Evolutionary conservation across 35 echinoderm and acorn worm genomes (phyloP), one percentile per base, ranked within the genome.

Genomic region (Lytechinus variegatus): DNA sequence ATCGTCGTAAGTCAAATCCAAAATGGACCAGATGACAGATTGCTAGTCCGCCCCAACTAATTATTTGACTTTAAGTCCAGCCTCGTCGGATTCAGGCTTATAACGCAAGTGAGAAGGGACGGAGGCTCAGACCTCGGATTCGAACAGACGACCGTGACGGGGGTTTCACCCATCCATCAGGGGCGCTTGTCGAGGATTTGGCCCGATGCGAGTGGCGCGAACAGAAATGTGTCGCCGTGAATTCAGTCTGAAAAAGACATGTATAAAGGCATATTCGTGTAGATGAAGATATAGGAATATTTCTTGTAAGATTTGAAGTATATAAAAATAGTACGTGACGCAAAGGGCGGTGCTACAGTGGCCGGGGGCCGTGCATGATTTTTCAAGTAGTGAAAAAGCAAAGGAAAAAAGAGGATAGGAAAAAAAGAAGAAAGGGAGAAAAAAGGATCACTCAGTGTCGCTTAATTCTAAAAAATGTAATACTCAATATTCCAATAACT

Each of bases 61-160:
- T 90, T 90, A 90, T 90, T 90, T 90, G 88, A 90, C 88, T 90
- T 90, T 90, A 90, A 90, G 88, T 90, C 88, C 88, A 90, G 88
- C 88, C 88, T 54, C 52, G 88, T 21, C 27, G 88, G 88, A 90
- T 90, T 90, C 52, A 54, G 88, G 88, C 88, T 90, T 90, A 90
- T 28, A 28, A 90, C 88, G 88, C 88, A 90, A 90, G 88, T 54
- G 88, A 90, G 29, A 90, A 90, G 29, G 88, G 88, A 90, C 88
- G 88, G 24, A 90, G 9, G 88, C 28, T 44, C 28, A 54, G 88
- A 44, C 88, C 88, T 27, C 4, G 10, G 88, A 6, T 90, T 54
- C 88, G 52, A 90, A 12, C 88, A 90, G 88, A 54, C 28, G 10
- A 90, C 29, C 88, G 88, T 90, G 88, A 90, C 88, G 88, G 52